phyloP scores from a whole-genome alignment of 2,797 vertebrate genomes.

The Cynodonichthys magdalenae region DNA sequence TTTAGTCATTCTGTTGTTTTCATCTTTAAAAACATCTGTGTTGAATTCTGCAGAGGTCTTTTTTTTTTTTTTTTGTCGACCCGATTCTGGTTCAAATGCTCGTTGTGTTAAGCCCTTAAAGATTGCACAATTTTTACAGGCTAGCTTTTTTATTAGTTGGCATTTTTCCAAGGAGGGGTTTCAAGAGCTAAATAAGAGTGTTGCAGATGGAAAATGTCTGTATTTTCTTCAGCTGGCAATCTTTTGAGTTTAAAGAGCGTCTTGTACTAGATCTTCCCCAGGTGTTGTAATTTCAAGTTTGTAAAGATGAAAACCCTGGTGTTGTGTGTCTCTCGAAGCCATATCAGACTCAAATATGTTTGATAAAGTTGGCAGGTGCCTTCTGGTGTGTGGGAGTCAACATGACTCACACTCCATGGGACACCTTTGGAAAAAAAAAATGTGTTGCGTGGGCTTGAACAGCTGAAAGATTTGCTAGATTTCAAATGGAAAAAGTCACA shows the following conservation, averaged over 20 bases:
- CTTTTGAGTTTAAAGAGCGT: neutral
- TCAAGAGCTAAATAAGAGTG: neutral
- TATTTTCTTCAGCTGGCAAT: neutral
- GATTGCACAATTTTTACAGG: neutral
- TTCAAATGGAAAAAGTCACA: constrained; percentile 30
- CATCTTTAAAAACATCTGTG: too few species aligned
- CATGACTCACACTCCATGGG: constrained; percentile 52
- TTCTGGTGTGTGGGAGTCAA: constrained; percentile 45
- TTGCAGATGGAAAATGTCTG: neutral
- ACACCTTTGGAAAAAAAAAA: constrained; percentile 48
- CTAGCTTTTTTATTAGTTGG: neutral
- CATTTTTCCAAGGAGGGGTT: too few species aligned
- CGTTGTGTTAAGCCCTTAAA: neutral
- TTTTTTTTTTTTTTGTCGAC: neutral
- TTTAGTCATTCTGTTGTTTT: too few species aligned
- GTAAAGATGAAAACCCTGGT: constrained; percentile 8
- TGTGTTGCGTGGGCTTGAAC: constrained; percentile 40
- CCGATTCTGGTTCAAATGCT: neutral
- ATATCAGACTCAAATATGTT: constrained; percentile 25
- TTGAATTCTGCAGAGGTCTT: neutral
- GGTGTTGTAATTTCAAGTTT: constrained; percentile 13
- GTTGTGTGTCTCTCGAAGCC: constrained; percentile 15
- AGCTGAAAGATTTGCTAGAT: constrained; percentile 35
- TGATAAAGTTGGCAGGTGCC: constrained; percentile 32
- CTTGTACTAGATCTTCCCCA: too few species aligned